Conservation (phyloP, 2,888 invertebrate species). For the Erebia ligea region DNA sequence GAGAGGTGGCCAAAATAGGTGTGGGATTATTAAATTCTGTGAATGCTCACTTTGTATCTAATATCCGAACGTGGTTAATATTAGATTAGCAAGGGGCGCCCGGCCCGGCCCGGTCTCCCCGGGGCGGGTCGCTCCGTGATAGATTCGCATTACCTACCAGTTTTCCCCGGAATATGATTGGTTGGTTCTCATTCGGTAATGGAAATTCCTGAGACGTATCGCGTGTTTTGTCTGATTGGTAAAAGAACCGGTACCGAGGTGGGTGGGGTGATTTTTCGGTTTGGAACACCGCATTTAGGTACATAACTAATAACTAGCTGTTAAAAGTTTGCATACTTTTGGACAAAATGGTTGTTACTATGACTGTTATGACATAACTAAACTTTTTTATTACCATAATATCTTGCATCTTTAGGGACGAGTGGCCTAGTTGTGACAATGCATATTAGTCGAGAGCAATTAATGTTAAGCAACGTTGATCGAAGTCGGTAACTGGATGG, state of each 20-base stretch:
- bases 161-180: slow-evolving; percentile 74
- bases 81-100: slow-evolving; percentile 76
- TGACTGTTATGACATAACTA: too few relatives aligned
- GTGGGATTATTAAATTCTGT: slow-evolving; percentile 82
- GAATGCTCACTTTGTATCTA: slow-evolving; percentile 83
- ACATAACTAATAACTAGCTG: not conserved
- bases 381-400: too few relatives aligned
- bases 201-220: slow-evolving; percentile 48
- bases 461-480: too few relatives aligned
- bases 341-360: not conserved
- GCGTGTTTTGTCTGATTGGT: slow-evolving; percentile 39
- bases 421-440: too few relatives aligned
- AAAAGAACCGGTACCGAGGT: not conserved
- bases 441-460: too few relatives aligned
- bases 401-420: too few relatives aligned
- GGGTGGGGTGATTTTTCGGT: slow-evolving; percentile 15
- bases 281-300: not conserved
- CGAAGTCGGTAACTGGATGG: too few relatives aligned
- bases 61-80: slow-evolving; percentile 83
- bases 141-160: slow-evolving; percentile 64
- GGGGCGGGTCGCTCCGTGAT: slow-evolving; percentile 68
- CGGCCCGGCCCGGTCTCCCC: slow-evolving; percentile 52
- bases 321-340: not conserved
- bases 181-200: slow-evolving; percentile 72
- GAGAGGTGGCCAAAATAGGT: slow-evolving; percentile 48